Conservation (phyloP, 2,888 invertebrate species). For the Eulithis testata region DNA sequence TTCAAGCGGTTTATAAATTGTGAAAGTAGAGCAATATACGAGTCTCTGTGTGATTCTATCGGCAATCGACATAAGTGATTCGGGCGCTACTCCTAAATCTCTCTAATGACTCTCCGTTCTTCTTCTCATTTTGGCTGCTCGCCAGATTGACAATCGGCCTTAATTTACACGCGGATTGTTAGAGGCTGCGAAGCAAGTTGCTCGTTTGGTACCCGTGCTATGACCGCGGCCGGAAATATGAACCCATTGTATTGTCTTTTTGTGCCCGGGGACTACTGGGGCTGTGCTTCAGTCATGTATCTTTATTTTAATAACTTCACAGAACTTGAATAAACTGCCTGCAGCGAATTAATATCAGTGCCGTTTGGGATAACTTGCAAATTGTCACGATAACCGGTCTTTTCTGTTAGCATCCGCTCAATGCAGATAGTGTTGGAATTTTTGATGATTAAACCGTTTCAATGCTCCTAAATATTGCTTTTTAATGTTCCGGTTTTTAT, state of each 20-base stretch:
- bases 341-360: slow-evolving; percentile 31
- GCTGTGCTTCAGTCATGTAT: slow-evolving; percentile 42
- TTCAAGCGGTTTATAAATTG: slow-evolving; percentile 25
- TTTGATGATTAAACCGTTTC: slow-evolving; percentile 34
- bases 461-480: slow-evolving; percentile 30
- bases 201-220: slow-evolving; percentile 50
- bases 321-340: slow-evolving; percentile 29
- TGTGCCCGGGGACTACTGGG: slow-evolving; percentile 53
- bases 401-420: slow-evolving; percentile 45
- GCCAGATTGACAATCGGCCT: slow-evolving; percentile 64
- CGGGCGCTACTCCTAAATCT: slow-evolving; percentile 53
- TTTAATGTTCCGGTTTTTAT: slow-evolving; percentile 6
- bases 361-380: slow-evolving; percentile 32
- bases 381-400: slow-evolving; percentile 45
- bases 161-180: slow-evolving; percentile 61
- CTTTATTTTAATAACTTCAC: slow-evolving; percentile 39
- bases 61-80: slow-evolving; percentile 46
- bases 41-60: slow-evolving; percentile 41
- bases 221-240: slow-evolving; percentile 69
- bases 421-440: slow-evolving; percentile 44
- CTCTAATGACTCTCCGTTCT: slow-evolving; percentile 56
- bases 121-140: slow-evolving; percentile 57
- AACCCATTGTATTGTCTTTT: slow-evolving; percentile 72
- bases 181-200: slow-evolving; percentile 53
- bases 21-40: slow-evolving; percentile 36